Percentiles rank a stretch among this genome's conserved stretches.
phyloP scores from a whole-genome alignment of 2,888 invertebrate genomes.

The Omphaloscelis lunosa region DNA sequence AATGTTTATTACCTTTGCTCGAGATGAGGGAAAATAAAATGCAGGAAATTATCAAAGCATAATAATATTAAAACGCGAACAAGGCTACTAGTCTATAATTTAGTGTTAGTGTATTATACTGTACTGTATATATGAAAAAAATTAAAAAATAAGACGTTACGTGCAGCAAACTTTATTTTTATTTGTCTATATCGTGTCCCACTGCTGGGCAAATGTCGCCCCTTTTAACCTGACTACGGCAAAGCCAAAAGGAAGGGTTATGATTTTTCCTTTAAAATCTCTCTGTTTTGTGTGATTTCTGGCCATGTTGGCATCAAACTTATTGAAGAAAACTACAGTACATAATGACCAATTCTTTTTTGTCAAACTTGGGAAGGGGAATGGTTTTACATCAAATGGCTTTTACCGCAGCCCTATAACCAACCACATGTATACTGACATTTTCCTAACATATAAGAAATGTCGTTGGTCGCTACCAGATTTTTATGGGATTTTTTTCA shows the following conservation, averaged over 20 bases:
- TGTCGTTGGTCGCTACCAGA: constrained; percentile 58
- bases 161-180: background rate
- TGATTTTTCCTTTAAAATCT: too few relatives aligned
- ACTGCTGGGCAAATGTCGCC: too few relatives aligned
- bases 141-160: background rate
- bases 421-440: constrained; percentile 51
- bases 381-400: background rate
- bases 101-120: background rate
- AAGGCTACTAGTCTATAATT: background rate
- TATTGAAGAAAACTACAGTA: background rate
- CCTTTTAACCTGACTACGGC: too few relatives aligned
- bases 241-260: too few relatives aligned
- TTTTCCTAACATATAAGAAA: constrained; percentile 66
- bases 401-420: constrained; percentile 12
- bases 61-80: background rate
- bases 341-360: background rate
- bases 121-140: too few relatives aligned
- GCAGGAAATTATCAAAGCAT: background rate
- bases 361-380: background rate
- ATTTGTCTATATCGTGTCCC: too few relatives aligned
- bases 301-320: too few relatives aligned
- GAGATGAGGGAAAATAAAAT: background rate
- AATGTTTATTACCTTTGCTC: constrained; percentile 9
- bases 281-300: too few relatives aligned
- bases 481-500: constrained; percentile 58